Base-by-base conservation (phyloP, 2,888 invertebrate genomes). In the Hydropsyche betteni region DNA sequence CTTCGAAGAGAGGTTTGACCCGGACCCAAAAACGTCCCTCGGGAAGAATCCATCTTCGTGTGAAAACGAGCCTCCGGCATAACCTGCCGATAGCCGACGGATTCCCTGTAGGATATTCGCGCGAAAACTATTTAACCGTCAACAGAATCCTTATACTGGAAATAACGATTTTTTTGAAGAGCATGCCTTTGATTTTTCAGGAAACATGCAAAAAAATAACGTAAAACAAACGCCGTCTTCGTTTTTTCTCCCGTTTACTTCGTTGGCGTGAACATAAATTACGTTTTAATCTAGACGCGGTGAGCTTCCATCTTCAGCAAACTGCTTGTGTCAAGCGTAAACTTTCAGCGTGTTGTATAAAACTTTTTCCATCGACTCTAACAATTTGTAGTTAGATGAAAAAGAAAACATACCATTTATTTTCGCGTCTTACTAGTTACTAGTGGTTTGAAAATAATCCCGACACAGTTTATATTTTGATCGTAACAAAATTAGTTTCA, bases 261-360 rank as follows among this genome's bases (percentile, higher is more conserved):
- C 53, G 74, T 75, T 75, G 76, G 77, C 77, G 77, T 69, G 76
- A 77, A 79, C 77, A 79, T 79, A 79, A 79, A 79, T 79, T 77
- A 79, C 74, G 77, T 77, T 77, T 77, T 79, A 79, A 79, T 79
- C 79, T 79, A 74, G 64, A 34, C 64, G 74, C 76, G 77, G 77
- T 74, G 77, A 79, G 77, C 76, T 79, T 79, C 76, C 79, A 77
- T 79, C 79, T 77, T 76, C 74, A 74, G 77, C 77, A 77, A 79
- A 79, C 79, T 79, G 79, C 77, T 76, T 77, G 77, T 79, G 79
- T 79, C 79, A 77, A 77, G 77, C 77, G 74, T 77, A 77, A 79
- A 79, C 72, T 79, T 79, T 70, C 76, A 33, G 76, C 71, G 68
- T 64, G 72, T 24, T 61, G 61, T 58, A 14, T 6, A 58, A 38